Conservation (phyloP, 2,113 vertebrate genomes). For the Scalopus aquaticus region DNA sequence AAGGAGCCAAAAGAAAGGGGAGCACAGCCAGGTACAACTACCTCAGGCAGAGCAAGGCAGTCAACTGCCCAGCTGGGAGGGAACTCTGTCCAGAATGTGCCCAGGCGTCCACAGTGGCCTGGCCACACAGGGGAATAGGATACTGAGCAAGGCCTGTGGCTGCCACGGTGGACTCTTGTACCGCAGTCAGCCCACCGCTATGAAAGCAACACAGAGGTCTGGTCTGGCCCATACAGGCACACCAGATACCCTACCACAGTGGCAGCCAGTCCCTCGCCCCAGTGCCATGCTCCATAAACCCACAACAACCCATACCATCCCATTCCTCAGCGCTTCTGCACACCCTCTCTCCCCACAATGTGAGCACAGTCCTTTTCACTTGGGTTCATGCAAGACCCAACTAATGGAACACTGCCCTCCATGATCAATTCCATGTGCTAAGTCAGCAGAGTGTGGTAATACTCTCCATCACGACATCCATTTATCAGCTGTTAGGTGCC, state of each 20-base stretch:
- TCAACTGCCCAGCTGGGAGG: background rate
- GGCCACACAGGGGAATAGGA: fast-evolving
- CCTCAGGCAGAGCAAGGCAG: background rate
- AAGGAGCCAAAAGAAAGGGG: background rate
- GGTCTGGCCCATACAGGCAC: background rate
- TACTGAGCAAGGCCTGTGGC: background rate
- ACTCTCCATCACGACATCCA: background rate
- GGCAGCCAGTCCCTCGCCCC: background rate
- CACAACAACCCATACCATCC: background rate
- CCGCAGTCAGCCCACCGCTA: background rate
- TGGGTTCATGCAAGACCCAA: background rate
- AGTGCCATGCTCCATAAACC: background rate
- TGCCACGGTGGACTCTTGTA: background rate
- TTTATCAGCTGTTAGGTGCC: background rate
- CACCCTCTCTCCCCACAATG: background rate
- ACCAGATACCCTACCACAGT: too few species aligned
- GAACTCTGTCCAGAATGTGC: background rate
- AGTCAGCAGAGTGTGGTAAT: background rate
- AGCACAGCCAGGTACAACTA: background rate
- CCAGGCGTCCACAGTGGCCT: background rate
- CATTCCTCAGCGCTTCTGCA: background rate
- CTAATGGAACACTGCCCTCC: background rate
- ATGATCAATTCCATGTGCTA: background rate
- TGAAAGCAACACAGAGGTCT: background rate
- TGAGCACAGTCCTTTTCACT: background rate